Base-by-base conservation (phyloP, 1,140 invertebrate species). In the Temnothorax longispinosus region DNA sequence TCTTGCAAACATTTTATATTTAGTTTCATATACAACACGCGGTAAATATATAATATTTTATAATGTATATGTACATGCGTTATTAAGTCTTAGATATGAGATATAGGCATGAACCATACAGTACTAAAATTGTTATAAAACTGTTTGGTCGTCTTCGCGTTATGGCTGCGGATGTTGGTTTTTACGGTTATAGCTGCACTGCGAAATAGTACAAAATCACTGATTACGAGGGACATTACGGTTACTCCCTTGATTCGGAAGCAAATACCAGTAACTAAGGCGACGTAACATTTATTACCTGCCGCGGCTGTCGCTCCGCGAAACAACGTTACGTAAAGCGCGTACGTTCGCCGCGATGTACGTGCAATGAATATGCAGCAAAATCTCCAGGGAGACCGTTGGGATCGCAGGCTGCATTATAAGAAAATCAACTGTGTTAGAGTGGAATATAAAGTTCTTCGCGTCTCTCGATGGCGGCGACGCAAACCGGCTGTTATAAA, bases 251-350 rank as follows among this genome's bases (percentile, higher is more conserved):
- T 82, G 77, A 87, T 88, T 87, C 72, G 41, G 62, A 69, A 50
- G 69, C 69, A 75, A 84, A 84, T 84, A 84, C 69, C 41, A 32
- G 69, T 75, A 81, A 74, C 80, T 84, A 84, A 84, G 71, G 80
- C 71, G 80, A 84, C 69, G 80, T 84, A 84, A 84, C 80, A 84
- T 84, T 75, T 75, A 84, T 84, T 84, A 75, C 80, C 54, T 82
- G 67, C 52, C 80, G 67, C 67, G 80, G 67, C 67, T 82, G 80
- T 82, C 80, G 80, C 54, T 44, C 52, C 65, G 78, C 78, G 78
- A 58, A 82, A 82, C 80, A 58, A 54, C 80, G 80, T 58, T 82
- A 82, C 80, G 80, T 60, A 82, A 82, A 82, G 80, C 80, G 80
- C 67, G 80, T 82, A 82, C 80, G 80, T 82, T 74, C 80, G 38